Conservation (phyloP, 1,140 invertebrate genomes). For the Lepidurus couesii region DNA sequence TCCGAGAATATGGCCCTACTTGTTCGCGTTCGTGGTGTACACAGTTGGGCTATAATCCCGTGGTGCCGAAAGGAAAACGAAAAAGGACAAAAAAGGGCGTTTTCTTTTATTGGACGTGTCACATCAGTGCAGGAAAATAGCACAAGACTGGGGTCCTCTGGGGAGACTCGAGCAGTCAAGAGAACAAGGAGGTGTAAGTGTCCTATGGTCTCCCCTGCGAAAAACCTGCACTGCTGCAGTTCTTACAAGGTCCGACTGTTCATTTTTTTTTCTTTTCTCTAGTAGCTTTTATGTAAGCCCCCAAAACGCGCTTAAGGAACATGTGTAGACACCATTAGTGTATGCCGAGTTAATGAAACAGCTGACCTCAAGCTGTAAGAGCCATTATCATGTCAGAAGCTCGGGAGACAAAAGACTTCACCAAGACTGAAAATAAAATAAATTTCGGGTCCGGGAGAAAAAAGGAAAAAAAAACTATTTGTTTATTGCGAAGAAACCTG, state of each 20-base stretch:
- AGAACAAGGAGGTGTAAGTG: background rate
- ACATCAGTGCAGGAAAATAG: background rate
- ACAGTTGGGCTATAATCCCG: background rate
- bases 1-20: too few relatives aligned
- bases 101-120: background rate
- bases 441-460: background rate
- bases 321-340: background rate
- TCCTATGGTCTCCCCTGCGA: background rate
- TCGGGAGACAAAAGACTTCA: too few relatives aligned
- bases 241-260: background rate
- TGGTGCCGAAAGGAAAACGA: background rate
- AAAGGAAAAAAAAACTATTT: background rate
- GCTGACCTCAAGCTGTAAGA: background rate
- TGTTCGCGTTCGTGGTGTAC: background rate
- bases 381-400: too few relatives aligned
- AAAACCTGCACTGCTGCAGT: constrained; percentile 13
- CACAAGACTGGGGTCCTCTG: background rate
- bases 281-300: background rate
- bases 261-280: background rate
- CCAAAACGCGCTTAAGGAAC: background rate
- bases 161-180: background rate
- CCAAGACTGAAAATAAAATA: too few relatives aligned
- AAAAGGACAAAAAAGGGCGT: background rate
- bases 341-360: background rate
- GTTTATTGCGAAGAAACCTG: background rate